A percentile compares a stretch with the other conserved stretches of the same genome.
phyloP scores from a whole-genome alignment of 2,113 vertebrate genomes.

The Probosciger aterrimus region DNA sequence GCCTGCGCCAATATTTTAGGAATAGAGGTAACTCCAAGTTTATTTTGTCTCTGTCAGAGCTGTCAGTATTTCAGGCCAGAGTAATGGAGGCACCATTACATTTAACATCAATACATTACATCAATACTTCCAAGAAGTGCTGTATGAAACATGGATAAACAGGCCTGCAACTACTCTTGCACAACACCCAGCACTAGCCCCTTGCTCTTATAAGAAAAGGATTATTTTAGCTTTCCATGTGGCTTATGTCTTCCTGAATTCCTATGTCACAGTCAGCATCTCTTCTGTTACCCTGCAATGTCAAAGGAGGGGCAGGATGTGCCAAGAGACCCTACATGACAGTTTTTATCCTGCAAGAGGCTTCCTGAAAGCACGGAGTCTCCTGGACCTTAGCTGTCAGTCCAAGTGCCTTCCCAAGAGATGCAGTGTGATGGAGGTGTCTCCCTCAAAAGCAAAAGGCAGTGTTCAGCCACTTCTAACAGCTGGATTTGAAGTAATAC shows the following conservation, averaged over 20 bases:
- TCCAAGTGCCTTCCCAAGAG: neutral
- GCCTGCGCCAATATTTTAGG: neutral
- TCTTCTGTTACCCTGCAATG: neutral
- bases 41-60: neutral
- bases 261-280: rapidly evolving
- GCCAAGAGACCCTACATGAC: neutral
- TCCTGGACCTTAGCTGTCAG: neutral
- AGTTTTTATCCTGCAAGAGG: neutral
- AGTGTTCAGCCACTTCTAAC: neutral
- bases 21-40: neutral
- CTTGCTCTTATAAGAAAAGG: neutral
- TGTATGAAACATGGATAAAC: neutral
- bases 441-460: neutral
- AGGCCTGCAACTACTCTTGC: neutral
- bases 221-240: neutral
- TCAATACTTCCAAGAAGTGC: neutral
- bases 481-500: neutral
- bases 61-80: neutral
- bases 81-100: neutral
- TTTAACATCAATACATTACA: neutral
- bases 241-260: neutral
- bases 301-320: neutral
- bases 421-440: neutral
- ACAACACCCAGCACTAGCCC: neutral
- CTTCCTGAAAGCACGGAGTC: neutral